Base-by-base conservation (phyloP, 2,113 vertebrate species). In the Ophthalmolycus amberensis region DNA sequence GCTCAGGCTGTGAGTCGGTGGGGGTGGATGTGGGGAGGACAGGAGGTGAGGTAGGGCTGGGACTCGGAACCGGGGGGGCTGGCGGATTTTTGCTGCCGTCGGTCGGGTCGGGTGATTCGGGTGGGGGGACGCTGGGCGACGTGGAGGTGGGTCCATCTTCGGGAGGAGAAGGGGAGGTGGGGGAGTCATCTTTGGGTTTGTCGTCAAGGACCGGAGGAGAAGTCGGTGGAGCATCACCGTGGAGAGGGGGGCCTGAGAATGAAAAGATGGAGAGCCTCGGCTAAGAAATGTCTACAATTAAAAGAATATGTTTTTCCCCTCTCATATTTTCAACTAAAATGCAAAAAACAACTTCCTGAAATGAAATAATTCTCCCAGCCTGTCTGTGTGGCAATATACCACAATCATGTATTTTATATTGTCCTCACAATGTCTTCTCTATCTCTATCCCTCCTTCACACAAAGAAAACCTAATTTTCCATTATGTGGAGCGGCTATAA, bases 181-280 rank as follows among this genome's bases (percentile, higher is more conserved):
- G 72, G n/a, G 75, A 52, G 58, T 77, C 63, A 18, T 56, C 25
- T 6, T 56, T 6, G 25, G 86, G 76, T 34, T 84, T 32, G 0
- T 87, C n/a, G 8, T 76, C 72, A 32, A 27, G 14, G 16, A 22
- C 10, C 5, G 75, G 58, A 75, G 91, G 89, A 54, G 90, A 77
- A 42, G 84, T 89, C 8, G 88, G 82, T 0, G 83, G 80, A 46
- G 83, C 86, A 5, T 84, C 71, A 2, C 88, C 88, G 0, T 94
- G 92, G 6, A 96, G 95, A 0, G 94, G 93, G 7, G 94, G 92
- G 79, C 97, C 97, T 97, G 80, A 27, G 44, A 44, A 38, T 0
- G 0, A 11, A 64, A 0, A 16, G 8, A 78, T 0, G 0, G 18
- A 77, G n/a, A 82, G 25, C 25, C 48, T 25, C 3, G 2, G 5